phyloP scores from a whole-genome alignment of 1,140 invertebrate genomes.

The Drosophila santomea region DNA sequence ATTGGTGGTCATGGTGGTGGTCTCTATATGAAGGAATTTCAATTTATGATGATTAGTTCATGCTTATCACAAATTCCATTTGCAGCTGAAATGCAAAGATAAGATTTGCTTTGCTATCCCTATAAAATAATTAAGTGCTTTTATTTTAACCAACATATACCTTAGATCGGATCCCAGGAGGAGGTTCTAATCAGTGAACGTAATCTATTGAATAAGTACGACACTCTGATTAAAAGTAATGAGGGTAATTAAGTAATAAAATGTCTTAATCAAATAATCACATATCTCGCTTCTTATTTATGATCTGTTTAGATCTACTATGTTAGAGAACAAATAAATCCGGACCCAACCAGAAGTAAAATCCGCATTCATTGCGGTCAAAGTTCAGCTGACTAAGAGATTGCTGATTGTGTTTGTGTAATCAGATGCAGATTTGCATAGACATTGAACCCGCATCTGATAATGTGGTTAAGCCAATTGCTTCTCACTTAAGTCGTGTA shows the following conservation, averaged over 20 bases:
- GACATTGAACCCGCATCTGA: slow-evolving; percentile 25
- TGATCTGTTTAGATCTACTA: background rate
- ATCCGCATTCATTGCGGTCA: slow-evolving; percentile 34
- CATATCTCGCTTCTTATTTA: background rate
- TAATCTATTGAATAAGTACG: slow-evolving; percentile 6
- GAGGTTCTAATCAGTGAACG: slow-evolving; percentile 9
- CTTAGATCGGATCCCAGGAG: slow-evolving; percentile 2
- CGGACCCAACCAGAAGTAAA: slow-evolving; percentile 1
- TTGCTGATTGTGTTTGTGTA: slow-evolving; percentile 34
- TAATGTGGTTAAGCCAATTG: slow-evolving; percentile 26
- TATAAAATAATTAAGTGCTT: slow-evolving; percentile 10
- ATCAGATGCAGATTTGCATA: slow-evolving; percentile 52
- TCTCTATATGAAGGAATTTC: slow-evolving; percentile 3
- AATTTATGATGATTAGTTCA: slow-evolving; percentile 29
- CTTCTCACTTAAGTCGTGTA: slow-evolving; percentile 22
- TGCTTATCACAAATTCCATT: slow-evolving; percentile 24
- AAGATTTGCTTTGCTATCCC: slow-evolving; percentile 14
- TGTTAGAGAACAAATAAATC: background rate
- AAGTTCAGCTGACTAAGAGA: slow-evolving; percentile 48
- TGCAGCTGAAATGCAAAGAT: slow-evolving; percentile 28
- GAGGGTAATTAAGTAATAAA: background rate
- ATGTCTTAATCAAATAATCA: background rate
- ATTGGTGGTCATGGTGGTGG: slow-evolving; percentile 58
- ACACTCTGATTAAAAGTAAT: slow-evolving; percentile 11
- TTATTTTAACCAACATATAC: slow-evolving; percentile 34